Conservation (phyloP, 2,113 vertebrate genomes). For the Elephas maximus region DNA sequence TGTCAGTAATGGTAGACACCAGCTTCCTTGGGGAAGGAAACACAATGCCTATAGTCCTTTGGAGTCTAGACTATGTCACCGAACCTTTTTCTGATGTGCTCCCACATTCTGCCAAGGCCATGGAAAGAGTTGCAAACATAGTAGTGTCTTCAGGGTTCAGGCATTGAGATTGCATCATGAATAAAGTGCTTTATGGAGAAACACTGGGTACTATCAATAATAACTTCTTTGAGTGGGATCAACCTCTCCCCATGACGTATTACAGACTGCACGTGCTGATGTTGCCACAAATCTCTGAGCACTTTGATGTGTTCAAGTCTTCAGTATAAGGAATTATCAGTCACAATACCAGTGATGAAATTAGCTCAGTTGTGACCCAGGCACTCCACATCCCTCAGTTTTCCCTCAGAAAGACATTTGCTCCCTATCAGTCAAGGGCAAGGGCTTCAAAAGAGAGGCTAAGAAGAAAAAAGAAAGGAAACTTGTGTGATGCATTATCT, state of each 20-base stretch:
- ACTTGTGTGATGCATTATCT: background rate
- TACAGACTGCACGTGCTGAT: accelerated
- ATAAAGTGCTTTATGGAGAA: background rate
- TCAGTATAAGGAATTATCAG: background rate
- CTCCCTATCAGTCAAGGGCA: background rate
- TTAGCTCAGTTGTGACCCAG: background rate
- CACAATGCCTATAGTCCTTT: background rate
- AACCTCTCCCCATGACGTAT: background rate
- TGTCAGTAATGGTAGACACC: background rate
- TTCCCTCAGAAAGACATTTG: background rate
- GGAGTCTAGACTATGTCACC: background rate
- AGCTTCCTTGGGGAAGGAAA: background rate
- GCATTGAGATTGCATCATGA: background rate
- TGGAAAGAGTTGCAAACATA: background rate
- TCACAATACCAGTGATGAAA: background rate
- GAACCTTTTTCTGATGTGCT: background rate
- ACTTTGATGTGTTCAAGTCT: background rate
- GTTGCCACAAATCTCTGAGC: background rate
- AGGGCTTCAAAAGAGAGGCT: background rate
- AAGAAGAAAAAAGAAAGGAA: background rate
- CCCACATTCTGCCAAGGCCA: background rate
- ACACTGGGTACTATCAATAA: background rate
- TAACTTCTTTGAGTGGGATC: background rate
- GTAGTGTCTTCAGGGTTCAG: background rate
- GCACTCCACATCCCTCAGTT: background rate